Conservation (phyloP, 2,888 invertebrate species). For the Chrysotoxum bicinctum region DNA sequence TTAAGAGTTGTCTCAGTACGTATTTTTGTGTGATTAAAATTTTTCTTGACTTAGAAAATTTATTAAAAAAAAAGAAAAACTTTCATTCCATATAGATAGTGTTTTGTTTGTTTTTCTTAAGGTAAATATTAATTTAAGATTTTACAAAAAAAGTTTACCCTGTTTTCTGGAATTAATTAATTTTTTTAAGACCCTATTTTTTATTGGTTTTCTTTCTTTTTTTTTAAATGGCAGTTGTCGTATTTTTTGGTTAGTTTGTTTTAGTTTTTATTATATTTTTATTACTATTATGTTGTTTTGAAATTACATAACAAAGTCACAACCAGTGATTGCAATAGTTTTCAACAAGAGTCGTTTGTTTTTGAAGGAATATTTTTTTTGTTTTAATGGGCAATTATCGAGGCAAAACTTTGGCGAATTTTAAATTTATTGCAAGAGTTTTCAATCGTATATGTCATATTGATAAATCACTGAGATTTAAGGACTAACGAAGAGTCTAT, state of each 20-base stretch:
- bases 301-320: constrained; percentile 42
- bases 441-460: background rate
- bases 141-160: constrained; percentile 45
- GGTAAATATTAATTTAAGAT: constrained; percentile 31
- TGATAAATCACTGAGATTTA: background rate
- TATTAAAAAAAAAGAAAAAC: constrained; percentile 31
- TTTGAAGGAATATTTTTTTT: background rate
- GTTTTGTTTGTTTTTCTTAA: constrained; percentile 4
- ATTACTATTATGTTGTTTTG: constrained; percentile 1
- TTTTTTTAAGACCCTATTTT: constrained; percentile 16
- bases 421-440: background rate
- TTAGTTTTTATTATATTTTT: background rate
- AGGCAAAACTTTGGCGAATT: constrained; percentile 12
- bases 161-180: constrained; percentile 39
- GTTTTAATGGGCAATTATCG: constrained; percentile 1
- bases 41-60: constrained; percentile 44
- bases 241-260: constrained; percentile 51
- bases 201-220: constrained; percentile 19
- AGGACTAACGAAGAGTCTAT: no score
- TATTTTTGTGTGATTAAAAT: constrained; percentile 47
- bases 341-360: constrained; percentile 1
- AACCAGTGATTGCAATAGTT: constrained; percentile 53
- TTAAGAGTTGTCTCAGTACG: constrained; percentile 63
- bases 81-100: constrained; percentile 9
- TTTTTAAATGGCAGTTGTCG: constrained; percentile 64